Percentiles rank a stretch among this genome's conserved stretches.
Conservation (phyloP, 2,113 vertebrate species). For the Vanacampus margaritifer region DNA sequence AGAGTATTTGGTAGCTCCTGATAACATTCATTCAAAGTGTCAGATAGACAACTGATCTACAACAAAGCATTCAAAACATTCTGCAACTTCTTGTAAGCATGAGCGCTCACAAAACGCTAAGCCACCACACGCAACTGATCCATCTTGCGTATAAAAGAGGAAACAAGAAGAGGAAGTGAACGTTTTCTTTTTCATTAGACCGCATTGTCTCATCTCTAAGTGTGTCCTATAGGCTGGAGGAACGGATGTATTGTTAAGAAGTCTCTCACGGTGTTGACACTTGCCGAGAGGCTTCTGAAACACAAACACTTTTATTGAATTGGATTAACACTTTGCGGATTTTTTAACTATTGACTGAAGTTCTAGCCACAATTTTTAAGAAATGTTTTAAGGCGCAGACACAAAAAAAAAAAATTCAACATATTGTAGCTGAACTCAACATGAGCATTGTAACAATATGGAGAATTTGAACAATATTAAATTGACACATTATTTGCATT, state of each 20-base stretch:
- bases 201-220: constrained; percentile 4
- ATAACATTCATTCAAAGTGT: background rate
- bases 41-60: background rate
- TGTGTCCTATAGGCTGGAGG: background rate
- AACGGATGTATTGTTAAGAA: background rate
- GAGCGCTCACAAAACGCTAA: constrained; percentile 13
- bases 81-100: constrained; percentile 16
- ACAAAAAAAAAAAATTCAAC: background rate
- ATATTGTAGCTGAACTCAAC: background rate
- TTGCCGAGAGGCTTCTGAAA: background rate
- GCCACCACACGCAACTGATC: constrained; percentile 1
- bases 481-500: background rate
- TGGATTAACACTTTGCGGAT: background rate
- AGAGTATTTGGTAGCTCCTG: background rate
- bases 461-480: background rate
- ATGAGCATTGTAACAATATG: background rate
- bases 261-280: background rate
- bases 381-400: background rate
- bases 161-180: constrained; percentile 37
- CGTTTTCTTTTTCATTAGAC: background rate
- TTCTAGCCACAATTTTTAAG: background rate
- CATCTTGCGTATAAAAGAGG: background rate
- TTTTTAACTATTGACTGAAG: background rate
- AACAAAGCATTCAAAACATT: background rate
- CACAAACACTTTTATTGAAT: background rate